phyloP scores from a whole-genome alignment of 2,888 invertebrate genomes.

The Mesorhabditis belari region DNA sequence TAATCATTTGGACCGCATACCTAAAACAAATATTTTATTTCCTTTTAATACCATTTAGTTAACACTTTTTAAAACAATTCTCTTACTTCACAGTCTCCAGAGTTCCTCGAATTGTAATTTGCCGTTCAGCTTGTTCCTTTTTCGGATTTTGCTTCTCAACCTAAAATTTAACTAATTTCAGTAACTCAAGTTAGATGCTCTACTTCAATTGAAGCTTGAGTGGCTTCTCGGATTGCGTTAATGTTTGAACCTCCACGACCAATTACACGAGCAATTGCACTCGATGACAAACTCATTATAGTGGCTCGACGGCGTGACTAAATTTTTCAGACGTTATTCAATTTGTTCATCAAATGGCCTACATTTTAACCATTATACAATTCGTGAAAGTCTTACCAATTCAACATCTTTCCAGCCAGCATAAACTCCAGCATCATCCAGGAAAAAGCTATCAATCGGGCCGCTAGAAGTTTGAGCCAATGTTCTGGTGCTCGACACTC shows the following conservation, averaged over 20 bases:
- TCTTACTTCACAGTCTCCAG: constrained; percentile 30
- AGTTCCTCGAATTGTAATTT: constrained; percentile 76
- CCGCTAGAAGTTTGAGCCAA: too few relatives aligned
- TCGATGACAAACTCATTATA: constrained; percentile 85
- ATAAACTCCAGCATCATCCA: constrained; percentile 7
- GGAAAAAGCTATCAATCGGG: neutral
- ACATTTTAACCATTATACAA: neutral
- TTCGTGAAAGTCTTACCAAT: constrained; percentile 10
- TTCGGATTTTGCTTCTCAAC: neutral
- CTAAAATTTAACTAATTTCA: neutral
- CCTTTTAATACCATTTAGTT: too few relatives aligned
- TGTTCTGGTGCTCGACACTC: neutral
- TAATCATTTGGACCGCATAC: constrained; percentile 82
- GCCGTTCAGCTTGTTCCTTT: constrained; percentile 77
- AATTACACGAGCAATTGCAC: constrained; percentile 91
- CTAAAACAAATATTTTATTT: too few relatives aligned
- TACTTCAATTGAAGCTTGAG: constrained; percentile 79
- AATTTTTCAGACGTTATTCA: neutral
- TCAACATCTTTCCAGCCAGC: constrained; percentile 21
- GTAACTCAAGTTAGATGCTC: neutral
- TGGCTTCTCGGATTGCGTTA: constrained; percentile 90
- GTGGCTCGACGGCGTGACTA: constrained; percentile 58
- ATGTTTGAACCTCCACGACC: constrained; percentile 94
- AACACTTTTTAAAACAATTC: neutral
- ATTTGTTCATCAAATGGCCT: neutral